These are phyloP conservation scores for Gallinago paraguaiae DNA, from an alignment of 2,113 vertebrate genomes.

Conservation along the genomic window DNA sequence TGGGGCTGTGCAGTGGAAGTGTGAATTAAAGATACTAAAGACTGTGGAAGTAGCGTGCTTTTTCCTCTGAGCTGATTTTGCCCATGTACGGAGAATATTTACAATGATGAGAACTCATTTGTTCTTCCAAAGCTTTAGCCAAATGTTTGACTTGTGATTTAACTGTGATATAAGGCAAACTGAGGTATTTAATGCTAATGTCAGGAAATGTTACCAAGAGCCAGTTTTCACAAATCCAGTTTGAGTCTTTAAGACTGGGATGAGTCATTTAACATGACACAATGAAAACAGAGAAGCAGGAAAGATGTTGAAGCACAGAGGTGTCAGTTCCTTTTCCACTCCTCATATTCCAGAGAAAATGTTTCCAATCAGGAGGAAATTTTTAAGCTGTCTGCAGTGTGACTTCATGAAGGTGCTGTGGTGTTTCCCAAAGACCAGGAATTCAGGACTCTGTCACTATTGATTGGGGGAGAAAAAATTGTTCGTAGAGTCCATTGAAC, in stretches of 20 bases:
- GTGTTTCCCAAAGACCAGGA: not conserved
- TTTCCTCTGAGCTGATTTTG: not conserved
- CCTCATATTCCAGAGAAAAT: not conserved
- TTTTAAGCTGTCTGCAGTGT: not conserved
- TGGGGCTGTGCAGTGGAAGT: not conserved
- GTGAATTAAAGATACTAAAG: not conserved
- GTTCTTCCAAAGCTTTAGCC: not conserved
- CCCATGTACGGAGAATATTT: not conserved
- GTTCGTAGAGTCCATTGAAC: not conserved
- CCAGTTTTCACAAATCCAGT: not conserved
- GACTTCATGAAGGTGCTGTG: not conserved
- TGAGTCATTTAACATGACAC: not conserved
- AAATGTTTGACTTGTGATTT: conserved; percentile 35
- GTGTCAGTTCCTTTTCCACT: not conserved
- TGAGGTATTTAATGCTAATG: not conserved
- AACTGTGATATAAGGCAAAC: not conserved
- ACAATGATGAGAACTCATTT: not conserved
- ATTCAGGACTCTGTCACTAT: not conserved
- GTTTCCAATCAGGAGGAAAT: not conserved
- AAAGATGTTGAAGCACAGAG: not conserved
- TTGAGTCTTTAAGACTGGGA: not conserved
- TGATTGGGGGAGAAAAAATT: not conserved
- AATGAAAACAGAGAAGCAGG: not conserved
- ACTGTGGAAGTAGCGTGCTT: not conserved
- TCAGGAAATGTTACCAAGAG: not conserved